Conservation (phyloP, 2,888 invertebrate species). For the Fragum sueziense region DNA sequence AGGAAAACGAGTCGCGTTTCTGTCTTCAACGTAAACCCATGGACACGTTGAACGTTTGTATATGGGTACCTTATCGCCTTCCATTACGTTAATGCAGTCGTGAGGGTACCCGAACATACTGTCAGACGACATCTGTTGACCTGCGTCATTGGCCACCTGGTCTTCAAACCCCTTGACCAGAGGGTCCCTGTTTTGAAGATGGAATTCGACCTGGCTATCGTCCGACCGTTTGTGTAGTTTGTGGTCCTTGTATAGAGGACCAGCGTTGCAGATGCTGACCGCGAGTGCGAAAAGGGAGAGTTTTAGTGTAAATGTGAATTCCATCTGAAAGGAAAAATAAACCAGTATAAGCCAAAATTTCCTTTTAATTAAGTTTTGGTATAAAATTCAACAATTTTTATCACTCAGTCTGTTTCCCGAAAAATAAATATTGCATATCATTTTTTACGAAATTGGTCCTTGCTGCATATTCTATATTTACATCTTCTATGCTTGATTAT, state of each 20-base stretch:
- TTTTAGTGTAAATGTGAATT: neutral
- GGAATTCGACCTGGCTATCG: neutral
- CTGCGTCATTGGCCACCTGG: neutral
- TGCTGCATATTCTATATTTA: no score
- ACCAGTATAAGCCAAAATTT: no score
- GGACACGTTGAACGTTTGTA: constrained; percentile 53
- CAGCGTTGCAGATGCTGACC: neutral
- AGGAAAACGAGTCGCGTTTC: constrained; percentile 35
- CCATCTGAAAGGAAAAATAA: neutral
- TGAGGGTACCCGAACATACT: neutral
- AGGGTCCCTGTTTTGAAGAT: neutral
- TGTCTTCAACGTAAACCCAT: constrained; percentile 47
- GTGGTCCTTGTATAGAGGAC: neutral
- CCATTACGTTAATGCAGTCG: neutral
- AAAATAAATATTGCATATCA: no score
- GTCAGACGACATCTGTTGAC: neutral
- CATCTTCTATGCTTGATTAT: no score
- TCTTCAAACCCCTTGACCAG: neutral
- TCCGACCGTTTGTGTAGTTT: neutral
- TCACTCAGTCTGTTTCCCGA: no score
- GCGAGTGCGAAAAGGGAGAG: neutral
- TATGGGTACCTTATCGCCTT: constrained; percentile 1
- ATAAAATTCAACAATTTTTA: no score
- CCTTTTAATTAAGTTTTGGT: no score
- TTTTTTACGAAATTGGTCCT: no score